Evolutionary conservation across 1,140 invertebrate genomes (phyloP).

Genomic region (Diachasma alloeum): DNA sequence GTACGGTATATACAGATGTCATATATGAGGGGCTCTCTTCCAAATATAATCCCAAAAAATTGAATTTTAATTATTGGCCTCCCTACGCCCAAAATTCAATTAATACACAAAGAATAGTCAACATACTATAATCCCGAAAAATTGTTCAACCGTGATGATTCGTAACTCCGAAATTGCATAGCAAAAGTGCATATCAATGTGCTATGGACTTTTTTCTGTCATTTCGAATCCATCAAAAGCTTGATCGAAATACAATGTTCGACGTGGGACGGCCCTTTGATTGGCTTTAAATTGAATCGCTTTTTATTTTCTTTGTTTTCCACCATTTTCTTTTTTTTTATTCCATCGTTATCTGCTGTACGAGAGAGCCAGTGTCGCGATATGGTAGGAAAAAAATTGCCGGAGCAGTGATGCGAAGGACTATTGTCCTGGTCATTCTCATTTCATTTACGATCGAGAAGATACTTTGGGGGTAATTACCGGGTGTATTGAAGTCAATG

Average conservation of each 20-base stretch:
- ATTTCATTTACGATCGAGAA: background rate
- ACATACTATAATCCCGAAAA: background rate
- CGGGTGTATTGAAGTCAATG: slow-evolving; percentile 89
- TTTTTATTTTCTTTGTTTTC: background rate
- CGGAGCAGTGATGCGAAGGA: background rate
- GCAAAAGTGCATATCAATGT: background rate
- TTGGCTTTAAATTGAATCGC: background rate
- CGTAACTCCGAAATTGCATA: background rate
- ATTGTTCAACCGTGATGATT: background rate
- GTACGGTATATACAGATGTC: no score
- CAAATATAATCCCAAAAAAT: background rate
- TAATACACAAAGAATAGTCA: background rate
- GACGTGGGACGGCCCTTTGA: background rate
- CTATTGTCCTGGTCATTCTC: background rate
- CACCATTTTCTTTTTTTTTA: background rate
- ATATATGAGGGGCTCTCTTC: no score
- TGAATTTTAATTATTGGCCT: background rate
- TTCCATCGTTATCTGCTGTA: background rate
- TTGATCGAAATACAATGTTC: background rate
- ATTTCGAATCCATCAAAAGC: background rate
- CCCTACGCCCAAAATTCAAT: background rate
- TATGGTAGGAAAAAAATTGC: background rate
- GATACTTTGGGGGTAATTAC: slow-evolving; percentile 59
- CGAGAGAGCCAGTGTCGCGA: background rate
- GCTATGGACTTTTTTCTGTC: background rate